Evolutionary conservation across 2,797 vertebrate species (phyloP).

Genomic region (Spondyliosoma cantharus): DNA sequence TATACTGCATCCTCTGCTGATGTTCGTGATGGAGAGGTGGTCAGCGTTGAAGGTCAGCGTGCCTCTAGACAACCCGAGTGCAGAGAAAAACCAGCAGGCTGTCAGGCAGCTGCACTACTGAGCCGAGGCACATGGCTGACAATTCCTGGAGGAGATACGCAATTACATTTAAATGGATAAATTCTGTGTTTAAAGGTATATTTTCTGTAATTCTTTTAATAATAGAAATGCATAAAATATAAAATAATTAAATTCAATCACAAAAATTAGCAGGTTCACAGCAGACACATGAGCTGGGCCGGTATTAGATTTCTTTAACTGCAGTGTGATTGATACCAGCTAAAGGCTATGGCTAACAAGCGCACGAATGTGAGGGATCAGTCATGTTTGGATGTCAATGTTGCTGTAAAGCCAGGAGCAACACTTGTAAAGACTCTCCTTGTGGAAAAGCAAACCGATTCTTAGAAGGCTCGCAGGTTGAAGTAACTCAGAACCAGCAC

Average conservation of each 20-base stretch:
- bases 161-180: background rate
- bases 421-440: too few relatives aligned
- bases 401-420: too few relatives aligned
- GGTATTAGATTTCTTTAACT: too few relatives aligned
- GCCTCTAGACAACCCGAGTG: constrained; percentile 86
- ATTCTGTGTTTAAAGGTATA: background rate
- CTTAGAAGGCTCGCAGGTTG: too few relatives aligned
- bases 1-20: background rate
- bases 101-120: constrained; percentile 87
- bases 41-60: constrained; percentile 81
- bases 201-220: background rate
- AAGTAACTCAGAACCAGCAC: too few relatives aligned
- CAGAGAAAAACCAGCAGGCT: constrained; percentile 88
- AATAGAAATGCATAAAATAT: background rate
- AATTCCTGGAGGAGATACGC: constrained; percentile 53
- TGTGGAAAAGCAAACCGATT: too few relatives aligned
- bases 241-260: background rate
- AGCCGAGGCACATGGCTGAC: constrained; percentile 52
- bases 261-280: background rate
- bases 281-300: too few relatives aligned
- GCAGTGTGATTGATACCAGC: too few relatives aligned
- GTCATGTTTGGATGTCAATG: too few relatives aligned
- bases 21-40: background rate
- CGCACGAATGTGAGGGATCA: too few relatives aligned
- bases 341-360: too few relatives aligned